Base-by-base conservation (phyloP, 2,113 vertebrate genomes). In the Atrichornis clamosus region DNA sequence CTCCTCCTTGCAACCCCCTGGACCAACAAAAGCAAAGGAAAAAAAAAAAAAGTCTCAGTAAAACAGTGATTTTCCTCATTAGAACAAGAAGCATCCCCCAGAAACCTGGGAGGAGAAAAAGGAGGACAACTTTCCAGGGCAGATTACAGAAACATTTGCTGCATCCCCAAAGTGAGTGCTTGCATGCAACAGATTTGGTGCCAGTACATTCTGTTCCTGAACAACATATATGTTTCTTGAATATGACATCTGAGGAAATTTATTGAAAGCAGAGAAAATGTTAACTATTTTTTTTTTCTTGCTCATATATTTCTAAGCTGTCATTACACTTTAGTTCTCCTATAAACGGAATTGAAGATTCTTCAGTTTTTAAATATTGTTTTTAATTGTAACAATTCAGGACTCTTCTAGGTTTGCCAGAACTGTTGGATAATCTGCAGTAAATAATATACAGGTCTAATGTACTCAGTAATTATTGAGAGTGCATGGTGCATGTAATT, bases 141-240 rank as follows among this genome's bases (percentile, higher is more conserved):
- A 88, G 85, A 93, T 96, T 94, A 78, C 63, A 64, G 79, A 94
- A 94, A 96, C 68, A 56, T 93, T 93, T 80, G 47, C 84, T 96
- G 79, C 90, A 90, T 96, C 92, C 79, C 41, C 44, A 72, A 95
- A 96, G 72, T 59, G 52, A 96, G 73, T 2, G 11, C 76, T 94
- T 86, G 90, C 79, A 90, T 89, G 88, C 95, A 95, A 72, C 60
- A 92, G 85, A 78, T 70, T 88, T 5, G 3, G 64, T 96, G 95
- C 92, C 90, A 96, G 95, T 63, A 97, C 95, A 96, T 97, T 96
- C 95, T 96, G 95, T 96, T 96, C 93, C 92, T 89, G 93, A 95
- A 68, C 87, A 95, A 72, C 79, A 84, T 97, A 95, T 96, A 94
- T 10, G 1, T 96, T 95, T 94, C 92, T 94, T 69, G 76, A 88